Evolutionary conservation across 2,113 vertebrate genomes (phyloP).

Genomic region (Gobiocypris rarus): DNA sequence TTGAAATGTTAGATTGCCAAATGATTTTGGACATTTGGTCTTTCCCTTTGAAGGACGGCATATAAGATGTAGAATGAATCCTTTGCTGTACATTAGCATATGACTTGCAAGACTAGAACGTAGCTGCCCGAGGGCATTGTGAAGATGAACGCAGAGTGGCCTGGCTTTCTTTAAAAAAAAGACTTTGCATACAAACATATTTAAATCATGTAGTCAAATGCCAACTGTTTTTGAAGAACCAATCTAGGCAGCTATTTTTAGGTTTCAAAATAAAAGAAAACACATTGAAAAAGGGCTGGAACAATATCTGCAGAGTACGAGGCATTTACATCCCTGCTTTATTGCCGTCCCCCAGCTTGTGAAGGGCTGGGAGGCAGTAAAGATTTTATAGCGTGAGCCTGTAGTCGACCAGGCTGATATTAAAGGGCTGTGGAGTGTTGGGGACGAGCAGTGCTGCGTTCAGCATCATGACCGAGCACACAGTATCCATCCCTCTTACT

Average conservation of each 20-base stretch:
- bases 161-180: background rate
- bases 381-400: conserved; percentile 54
- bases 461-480: conserved; percentile 25
- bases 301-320: conserved; percentile 41
- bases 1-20: background rate
- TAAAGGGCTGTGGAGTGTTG: conserved; percentile 49
- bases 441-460: conserved; percentile 39
- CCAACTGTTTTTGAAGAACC: background rate
- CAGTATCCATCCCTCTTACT: conserved; percentile 59
- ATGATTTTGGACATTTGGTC: background rate
- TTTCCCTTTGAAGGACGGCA: background rate
- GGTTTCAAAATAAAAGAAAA: conserved; percentile 61
- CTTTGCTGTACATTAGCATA: background rate
- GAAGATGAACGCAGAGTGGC: background rate
- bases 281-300: conserved; percentile 54
- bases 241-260: conserved; percentile 66
- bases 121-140: background rate
- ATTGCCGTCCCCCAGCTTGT: conserved; percentile 58
- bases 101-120: background rate
- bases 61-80: background rate
- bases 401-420: conserved; percentile 49
- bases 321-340: conserved; percentile 67
- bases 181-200: conserved; percentile 1
- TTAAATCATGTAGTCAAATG: background rate
- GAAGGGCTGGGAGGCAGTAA: conserved; percentile 60